Evolutionary conservation across 2,888 invertebrate genomes (phyloP).

Genomic region (Harpalus rubripes): DNA sequence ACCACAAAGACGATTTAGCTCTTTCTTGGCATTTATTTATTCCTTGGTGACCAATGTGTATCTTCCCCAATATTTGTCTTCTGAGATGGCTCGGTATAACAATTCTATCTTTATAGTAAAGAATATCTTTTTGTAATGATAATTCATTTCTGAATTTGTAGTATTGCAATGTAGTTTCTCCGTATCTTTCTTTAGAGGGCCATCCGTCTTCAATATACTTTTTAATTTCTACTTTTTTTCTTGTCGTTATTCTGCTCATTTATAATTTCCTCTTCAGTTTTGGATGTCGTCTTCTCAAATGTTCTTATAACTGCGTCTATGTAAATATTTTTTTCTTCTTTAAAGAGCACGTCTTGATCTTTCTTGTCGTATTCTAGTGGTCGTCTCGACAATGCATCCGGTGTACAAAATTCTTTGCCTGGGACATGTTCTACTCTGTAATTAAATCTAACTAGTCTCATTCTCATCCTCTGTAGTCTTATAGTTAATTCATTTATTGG

Average conservation of each 20-base stretch:
- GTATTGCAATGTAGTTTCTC: conserved; percentile 18
- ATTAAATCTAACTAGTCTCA: conserved; percentile 71
- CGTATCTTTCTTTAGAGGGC: conserved; percentile 8
- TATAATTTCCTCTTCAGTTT: conserved; percentile 1
- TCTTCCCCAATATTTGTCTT: conserved; percentile 60
- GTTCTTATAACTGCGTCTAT: conserved; percentile 11
- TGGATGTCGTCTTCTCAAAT: no score
- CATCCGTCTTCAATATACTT: not conserved
- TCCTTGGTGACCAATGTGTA: conserved; percentile 71
- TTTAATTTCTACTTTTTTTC: conserved; percentile 5
- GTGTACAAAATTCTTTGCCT: conserved; percentile 72
- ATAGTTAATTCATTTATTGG: conserved; percentile 72
- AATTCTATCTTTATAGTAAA: conserved; percentile 6
- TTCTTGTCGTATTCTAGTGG: not conserved
- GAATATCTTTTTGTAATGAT: conserved; percentile 4
- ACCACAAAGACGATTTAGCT: conserved; percentile 70
- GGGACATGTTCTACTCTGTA: conserved; percentile 71
- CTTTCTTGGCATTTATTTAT: conserved; percentile 69
- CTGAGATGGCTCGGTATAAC: not conserved
- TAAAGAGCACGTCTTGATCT: not conserved
- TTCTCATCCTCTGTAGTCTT: conserved; percentile 72
- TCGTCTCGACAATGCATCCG: conserved; percentile 69
- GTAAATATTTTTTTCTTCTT: conserved; percentile 14
- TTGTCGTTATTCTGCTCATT: conserved; percentile 13
- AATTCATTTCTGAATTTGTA: conserved; percentile 29